A percentile compares a stretch with the other conserved stretches of the same genome.
These are phyloP conservation scores for Sebastolobus altivelis DNA, from an alignment of 2,797 vertebrate genomes.

Conservation along the genomic window DNA sequence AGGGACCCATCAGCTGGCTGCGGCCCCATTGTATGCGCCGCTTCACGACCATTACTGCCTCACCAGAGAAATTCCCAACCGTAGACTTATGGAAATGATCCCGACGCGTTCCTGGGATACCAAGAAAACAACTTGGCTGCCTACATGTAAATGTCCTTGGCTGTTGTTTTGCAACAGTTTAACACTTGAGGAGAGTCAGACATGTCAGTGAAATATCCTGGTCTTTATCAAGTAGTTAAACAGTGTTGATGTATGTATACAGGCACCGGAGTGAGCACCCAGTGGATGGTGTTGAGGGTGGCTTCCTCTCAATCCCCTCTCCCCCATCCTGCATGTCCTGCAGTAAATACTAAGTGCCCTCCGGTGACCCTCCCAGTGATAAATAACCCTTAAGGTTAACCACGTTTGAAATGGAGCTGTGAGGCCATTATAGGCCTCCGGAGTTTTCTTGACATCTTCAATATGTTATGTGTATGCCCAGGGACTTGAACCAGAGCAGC, in stretches of 20 bases:
- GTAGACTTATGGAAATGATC: slow-evolving; percentile 60
- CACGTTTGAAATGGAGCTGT: slow-evolving; percentile 86
- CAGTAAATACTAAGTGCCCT: slow-evolving; percentile 83
- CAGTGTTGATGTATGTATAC: slow-evolving; percentile 53
- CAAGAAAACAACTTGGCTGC: slow-evolving; percentile 43
- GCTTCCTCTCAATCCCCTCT: slow-evolving; percentile 61
- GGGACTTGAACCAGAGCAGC: slow-evolving; percentile 56
- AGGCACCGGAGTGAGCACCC: slow-evolving; percentile 39
- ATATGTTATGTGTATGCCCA: slow-evolving; percentile 79
- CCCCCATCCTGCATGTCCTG: slow-evolving; percentile 75
- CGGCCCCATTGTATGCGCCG: slow-evolving; percentile 57
- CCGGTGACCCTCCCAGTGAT: slow-evolving; percentile 82
- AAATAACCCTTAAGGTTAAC: slow-evolving; percentile 87
- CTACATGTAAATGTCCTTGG: slow-evolving; percentile 30
- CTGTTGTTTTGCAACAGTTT: slow-evolving; percentile 40
- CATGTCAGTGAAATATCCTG: slow-evolving; percentile 43
- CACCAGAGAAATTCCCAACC: slow-evolving; percentile 60
- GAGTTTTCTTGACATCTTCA: slow-evolving; percentile 84
- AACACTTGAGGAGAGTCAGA: slow-evolving; percentile 22
- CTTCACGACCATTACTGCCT: slow-evolving; percentile 62
- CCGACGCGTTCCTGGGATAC: slow-evolving; percentile 60
- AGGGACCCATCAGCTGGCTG: slow-evolving; percentile 77
- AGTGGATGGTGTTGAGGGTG: slow-evolving; percentile 56
- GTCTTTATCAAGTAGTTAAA: slow-evolving; percentile 54
- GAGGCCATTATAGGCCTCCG: slow-evolving; percentile 81